These are phyloP conservation scores for Chelonus formosanus DNA, from an alignment of 2,888 invertebrate genomes.

Conservation along the genomic window DNA sequence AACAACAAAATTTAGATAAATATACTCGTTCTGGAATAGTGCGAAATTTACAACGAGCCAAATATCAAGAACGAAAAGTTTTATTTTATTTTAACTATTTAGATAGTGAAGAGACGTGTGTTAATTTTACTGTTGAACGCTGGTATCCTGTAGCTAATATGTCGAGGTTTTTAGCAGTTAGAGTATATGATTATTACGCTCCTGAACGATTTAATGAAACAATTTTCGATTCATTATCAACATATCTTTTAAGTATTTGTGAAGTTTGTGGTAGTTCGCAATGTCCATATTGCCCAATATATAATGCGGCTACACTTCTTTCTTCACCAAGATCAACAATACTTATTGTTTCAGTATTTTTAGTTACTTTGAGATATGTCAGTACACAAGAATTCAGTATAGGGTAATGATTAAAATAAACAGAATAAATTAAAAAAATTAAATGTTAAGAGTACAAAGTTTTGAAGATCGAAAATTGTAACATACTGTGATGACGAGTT, in stretches of 20 bases:
- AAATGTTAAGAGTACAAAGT: constrained; percentile 14
- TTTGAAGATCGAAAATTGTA: neutral
- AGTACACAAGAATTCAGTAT: constrained; percentile 51
- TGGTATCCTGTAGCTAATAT: constrained; percentile 98
- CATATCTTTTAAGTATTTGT: constrained; percentile 89
- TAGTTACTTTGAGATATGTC: constrained; percentile 49
- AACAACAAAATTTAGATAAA: constrained; percentile 86
- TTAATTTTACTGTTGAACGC: constrained; percentile 91
- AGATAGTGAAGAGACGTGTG: constrained; percentile 84
- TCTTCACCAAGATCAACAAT: constrained; percentile 52
- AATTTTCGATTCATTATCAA: constrained; percentile 86
- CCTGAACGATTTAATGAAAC: constrained; percentile 94
- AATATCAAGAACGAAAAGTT: constrained; percentile 82
- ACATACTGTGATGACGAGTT: too few species aligned
- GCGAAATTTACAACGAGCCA: constrained; percentile 84
- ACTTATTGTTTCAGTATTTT: constrained; percentile 44
- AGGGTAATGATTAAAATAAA: constrained; percentile 41
- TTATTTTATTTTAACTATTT: constrained; percentile 93
- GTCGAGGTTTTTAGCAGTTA: constrained; percentile 88
- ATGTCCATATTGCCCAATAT: constrained; percentile 90
- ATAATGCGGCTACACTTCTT: constrained; percentile 71
- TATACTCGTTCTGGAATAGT: constrained; percentile 85
- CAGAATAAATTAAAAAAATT: neutral
- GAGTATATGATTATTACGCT: constrained; percentile 95
- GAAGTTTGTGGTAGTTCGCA: constrained; percentile 95